These are phyloP conservation scores for Xyrauchen texanus DNA, from an alignment of 2,113 vertebrate genomes.

Conservation along the genomic window DNA sequence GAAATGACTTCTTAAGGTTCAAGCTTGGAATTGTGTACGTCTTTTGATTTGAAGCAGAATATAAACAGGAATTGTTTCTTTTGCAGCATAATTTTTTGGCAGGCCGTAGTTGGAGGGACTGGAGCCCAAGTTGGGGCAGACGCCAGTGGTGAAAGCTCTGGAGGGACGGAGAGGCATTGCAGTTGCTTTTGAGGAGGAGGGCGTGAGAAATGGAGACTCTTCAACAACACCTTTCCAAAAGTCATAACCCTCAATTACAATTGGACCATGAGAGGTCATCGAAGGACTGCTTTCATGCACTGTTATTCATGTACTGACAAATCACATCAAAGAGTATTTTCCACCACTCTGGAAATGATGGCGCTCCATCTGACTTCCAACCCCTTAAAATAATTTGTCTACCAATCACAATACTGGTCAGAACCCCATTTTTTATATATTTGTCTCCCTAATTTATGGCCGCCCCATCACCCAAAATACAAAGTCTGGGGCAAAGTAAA, in stretches of 20 bases:
- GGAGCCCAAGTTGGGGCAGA: conserved; percentile 86
- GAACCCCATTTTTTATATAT: too few relatives aligned
- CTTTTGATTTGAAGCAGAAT: neutral
- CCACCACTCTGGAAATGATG: too few relatives aligned
- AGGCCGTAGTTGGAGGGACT: conserved; percentile 89
- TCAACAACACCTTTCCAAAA: neutral
- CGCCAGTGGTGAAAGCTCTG: conserved; percentile 78
- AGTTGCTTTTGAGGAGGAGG: conserved; percentile 93
- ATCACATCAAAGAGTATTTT: neutral
- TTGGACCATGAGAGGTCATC: neutral
- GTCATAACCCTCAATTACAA: neutral
- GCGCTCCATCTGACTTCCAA: too few relatives aligned
- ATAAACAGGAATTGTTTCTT: conserved; percentile 17
- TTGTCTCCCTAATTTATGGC: too few relatives aligned
- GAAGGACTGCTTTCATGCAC: neutral
- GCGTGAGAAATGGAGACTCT: conserved; percentile 39
- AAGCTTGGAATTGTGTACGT: too few relatives aligned
- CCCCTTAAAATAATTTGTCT: too few relatives aligned
- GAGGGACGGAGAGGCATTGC: conserved; percentile 89
- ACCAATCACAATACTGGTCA: too few relatives aligned
- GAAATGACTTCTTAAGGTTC: too few relatives aligned
- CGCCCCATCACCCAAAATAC: too few relatives aligned
- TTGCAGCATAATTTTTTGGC: conserved; percentile 86
- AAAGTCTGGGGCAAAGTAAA: too few relatives aligned
- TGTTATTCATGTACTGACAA: neutral